phyloP scores from a whole-genome alignment of 2,888 invertebrate genomes.

The Orthosia incerta region DNA sequence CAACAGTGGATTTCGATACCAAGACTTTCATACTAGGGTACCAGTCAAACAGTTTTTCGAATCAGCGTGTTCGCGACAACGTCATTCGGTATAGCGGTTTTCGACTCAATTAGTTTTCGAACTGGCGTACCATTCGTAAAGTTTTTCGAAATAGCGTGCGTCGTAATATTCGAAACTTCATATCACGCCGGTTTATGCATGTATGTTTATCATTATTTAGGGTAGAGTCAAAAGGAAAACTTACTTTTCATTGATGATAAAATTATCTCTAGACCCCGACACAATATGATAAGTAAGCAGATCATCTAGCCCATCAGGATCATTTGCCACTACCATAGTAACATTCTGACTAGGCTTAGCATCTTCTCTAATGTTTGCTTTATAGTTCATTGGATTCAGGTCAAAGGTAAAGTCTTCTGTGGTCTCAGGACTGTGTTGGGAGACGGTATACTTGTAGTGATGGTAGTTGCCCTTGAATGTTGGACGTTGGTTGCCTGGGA shows the following conservation, averaged over 20 bases:
- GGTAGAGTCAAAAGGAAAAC: slow-evolving; percentile 57
- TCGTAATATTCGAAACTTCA: too few species aligned
- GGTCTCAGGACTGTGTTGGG: slow-evolving; percentile 78
- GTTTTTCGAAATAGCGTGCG: too few species aligned
- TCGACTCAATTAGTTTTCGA: too few species aligned
- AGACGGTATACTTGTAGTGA: slow-evolving; percentile 86
- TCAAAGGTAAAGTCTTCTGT: slow-evolving; percentile 87
- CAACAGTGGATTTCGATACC: too few species aligned
- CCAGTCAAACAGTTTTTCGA: too few species aligned
- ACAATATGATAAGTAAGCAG: slow-evolving; percentile 93
- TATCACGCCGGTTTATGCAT: too few species aligned
- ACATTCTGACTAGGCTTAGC: slow-evolving; percentile 93
- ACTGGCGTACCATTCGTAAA: too few species aligned
- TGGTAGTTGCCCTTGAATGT: slow-evolving; percentile 94
- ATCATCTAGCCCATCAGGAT: slow-evolving; percentile 94
- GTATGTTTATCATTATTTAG: not conserved
- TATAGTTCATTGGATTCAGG: slow-evolving; percentile 93
- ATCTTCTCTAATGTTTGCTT: slow-evolving; percentile 93
- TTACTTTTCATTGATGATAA: slow-evolving; percentile 93
- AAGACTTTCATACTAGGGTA: too few species aligned
- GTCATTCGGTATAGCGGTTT: too few species aligned
- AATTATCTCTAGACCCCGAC: slow-evolving; percentile 94
- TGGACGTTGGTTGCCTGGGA: slow-evolving; percentile 95
- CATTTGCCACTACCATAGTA: slow-evolving; percentile 93
- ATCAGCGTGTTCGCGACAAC: too few species aligned